A percentile compares a stretch with the other conserved stretches of the same genome.
phyloP scores from a whole-genome alignment of 2,888 invertebrate genomes.

The Hydropsyche betteni region DNA sequence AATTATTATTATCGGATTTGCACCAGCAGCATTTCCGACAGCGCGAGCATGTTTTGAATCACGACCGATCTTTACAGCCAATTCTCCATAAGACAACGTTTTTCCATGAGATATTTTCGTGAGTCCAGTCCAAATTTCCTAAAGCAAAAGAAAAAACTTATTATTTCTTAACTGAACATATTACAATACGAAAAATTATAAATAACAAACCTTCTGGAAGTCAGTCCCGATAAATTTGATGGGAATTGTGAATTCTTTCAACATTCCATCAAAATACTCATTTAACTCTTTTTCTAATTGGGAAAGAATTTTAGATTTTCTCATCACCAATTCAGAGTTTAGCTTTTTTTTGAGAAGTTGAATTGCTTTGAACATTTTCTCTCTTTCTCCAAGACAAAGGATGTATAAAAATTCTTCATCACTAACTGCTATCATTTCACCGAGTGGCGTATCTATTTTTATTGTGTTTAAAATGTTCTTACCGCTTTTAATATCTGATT shows the following conservation, averaged over 20 bases:
- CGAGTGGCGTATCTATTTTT: conserved; percentile 57
- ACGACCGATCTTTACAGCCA: conserved; percentile 59
- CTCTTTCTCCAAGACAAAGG: conserved; percentile 59
- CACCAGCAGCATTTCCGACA: conserved; percentile 61
- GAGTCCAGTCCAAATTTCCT: conserved; percentile 62
- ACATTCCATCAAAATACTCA: conserved; percentile 53
- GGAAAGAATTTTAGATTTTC: conserved; percentile 27
- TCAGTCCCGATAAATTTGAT: conserved; percentile 60
- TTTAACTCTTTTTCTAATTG: conserved; percentile 48
- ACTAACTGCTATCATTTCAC: conserved; percentile 57
- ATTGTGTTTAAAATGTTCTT: conserved; percentile 34
- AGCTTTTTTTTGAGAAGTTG: conserved; percentile 47
- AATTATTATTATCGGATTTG: conserved; percentile 59
- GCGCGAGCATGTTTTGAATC: conserved; percentile 60
- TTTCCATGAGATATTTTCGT: conserved; percentile 59
- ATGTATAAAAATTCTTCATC: conserved; percentile 58
- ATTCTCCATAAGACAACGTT: conserved; percentile 59
- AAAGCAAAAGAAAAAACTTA: conserved; percentile 37
- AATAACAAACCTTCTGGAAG: conserved; percentile 57
- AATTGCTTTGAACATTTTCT: conserved; percentile 57
- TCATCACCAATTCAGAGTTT: conserved; percentile 35
- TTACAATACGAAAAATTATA: not conserved
- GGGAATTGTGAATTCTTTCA: conserved; percentile 59
- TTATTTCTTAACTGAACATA: not conserved
- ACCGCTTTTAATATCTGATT: not conserved